Evolutionary conservation across 2,888 invertebrate species (phyloP), one percentile per base, ranked within the genome.

Genomic region (Pomacea canaliculata): DNA sequence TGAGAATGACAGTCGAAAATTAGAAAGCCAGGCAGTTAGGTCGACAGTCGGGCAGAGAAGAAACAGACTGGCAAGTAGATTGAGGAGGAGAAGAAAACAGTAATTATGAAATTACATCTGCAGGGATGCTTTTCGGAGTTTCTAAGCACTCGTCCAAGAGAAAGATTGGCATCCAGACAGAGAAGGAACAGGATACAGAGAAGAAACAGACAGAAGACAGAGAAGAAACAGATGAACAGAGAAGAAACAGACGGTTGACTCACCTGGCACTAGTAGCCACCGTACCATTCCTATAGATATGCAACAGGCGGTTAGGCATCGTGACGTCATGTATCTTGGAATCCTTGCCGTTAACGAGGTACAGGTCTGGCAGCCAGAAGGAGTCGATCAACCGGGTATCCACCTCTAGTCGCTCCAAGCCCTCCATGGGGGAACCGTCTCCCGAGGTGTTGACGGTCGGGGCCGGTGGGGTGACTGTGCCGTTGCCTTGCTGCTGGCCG

Each of bases 291-390:
- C 76, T 70, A 56, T 78, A 76, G 46, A 80, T 69, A 70, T 80
- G 80, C 48, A 80, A 60, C 46, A 80, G 49, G 0, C 76, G 70
- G 73, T 80, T 80, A 37, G 74, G 37, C 23, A 74, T 73, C 19
- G 80, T 80, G 63, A 80, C 78, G 71, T 78, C 78, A 65, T 80
- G 80, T 9, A 78, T 73, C 18, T 48, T 48, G n/a, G 78, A 78
- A 56, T 75, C 72, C 59, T 76, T 80, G 70, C 78, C 80, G 76
- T 80, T 80, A 56, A 80, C 63, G 72, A 80, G 78, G 73, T 76
- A 80, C 12, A 80, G 76, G 67, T 80, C 80, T 0, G 80, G 80
- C 48, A 70, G 67, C 80, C 80, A 80, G 37, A 80, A 59, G n/a
- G 63, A 60, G 16, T 74, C 75, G 76, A 80, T 74, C 60, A 80